Conservation (phyloP, 2,797 vertebrate species). For the Phataginus tetradactyla region DNA sequence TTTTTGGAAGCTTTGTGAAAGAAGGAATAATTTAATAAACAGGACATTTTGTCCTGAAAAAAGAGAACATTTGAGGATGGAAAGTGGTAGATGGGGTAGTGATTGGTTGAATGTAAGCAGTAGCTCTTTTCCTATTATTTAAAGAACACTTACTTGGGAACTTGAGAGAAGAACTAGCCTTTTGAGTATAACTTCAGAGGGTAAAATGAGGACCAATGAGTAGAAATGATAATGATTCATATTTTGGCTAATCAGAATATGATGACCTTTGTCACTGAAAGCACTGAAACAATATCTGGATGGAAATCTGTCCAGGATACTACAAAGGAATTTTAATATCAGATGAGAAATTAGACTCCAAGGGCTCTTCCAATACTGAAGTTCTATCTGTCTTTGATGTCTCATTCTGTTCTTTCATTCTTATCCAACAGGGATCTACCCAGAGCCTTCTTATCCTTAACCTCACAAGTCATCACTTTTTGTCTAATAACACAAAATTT, state of each 20-base stretch:
- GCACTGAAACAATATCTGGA: not conserved
- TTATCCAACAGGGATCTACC: not conserved
- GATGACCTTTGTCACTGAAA: not conserved
- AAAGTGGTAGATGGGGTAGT: not conserved
- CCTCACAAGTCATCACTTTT: not conserved
- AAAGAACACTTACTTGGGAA: not conserved
- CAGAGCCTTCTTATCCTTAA: not conserved
- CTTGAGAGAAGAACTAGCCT: not conserved
- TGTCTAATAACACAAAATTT: not conserved
- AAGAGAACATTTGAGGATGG: not conserved
- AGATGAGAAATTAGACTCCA: not conserved
- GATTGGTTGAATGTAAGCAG: not conserved
- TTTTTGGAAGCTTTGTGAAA: not conserved
- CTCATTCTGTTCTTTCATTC: not conserved
- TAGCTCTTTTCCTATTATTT: not conserved
- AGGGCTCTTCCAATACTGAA: not conserved
- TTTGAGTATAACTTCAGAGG: not conserved
- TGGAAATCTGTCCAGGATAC: not conserved
- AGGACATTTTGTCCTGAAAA: not conserved
- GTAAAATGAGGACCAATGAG: not conserved
- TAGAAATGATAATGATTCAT: not conserved
- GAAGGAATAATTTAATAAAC: not conserved
- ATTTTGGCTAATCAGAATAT: not conserved
- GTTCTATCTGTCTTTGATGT: not conserved
- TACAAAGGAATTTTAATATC: not conserved